A percentile compares a stretch with the other conserved stretches of the same genome.
Evolutionary conservation across 37 sponge, comb jelly and placozoan genomes (phyloP).

Genomic region (Agelas oroides): DNA sequence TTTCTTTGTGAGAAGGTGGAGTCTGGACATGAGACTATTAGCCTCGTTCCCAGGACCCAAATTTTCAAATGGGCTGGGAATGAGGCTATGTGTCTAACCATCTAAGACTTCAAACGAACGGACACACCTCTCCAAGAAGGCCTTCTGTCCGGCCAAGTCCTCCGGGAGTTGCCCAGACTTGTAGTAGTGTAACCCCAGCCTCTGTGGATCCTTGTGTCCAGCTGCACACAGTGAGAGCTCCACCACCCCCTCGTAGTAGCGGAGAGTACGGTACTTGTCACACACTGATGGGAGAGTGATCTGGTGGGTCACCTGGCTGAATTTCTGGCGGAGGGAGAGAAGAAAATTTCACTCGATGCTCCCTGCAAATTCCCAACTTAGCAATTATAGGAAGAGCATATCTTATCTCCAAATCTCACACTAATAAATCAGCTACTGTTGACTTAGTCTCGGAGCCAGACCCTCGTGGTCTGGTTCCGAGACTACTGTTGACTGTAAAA

Average conservation of each 20-base stretch:
- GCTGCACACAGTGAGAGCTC: slow-evolving; percentile 88
- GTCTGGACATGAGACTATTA: no score
- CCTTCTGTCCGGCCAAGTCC: slow-evolving; percentile 56
- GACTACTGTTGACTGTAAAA: no score
- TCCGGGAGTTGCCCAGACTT: slow-evolving; percentile 72
- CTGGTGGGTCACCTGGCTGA: slow-evolving; percentile 77
- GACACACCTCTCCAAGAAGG: slow-evolving; percentile 70
- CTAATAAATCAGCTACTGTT: background rate
- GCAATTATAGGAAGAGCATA: no score
- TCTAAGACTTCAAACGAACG: no score
- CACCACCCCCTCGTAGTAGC: slow-evolving; percentile 83
- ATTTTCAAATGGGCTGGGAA: no score
- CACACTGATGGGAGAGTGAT: slow-evolving; percentile 77
- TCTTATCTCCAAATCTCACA: background rate
- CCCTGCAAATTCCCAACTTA: no score
- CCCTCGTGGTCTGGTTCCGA: no score
- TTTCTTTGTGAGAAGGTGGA: no score
- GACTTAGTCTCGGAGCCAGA: no score
- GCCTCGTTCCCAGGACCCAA: no score
- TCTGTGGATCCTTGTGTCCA: slow-evolving; percentile 73
- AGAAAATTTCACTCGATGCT: no score
- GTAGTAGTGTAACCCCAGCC: slow-evolving; percentile 80
- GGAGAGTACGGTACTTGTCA: slow-evolving; percentile 58
- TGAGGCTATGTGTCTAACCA: no score
- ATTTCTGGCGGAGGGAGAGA: slow-evolving; percentile 46